Base-by-base conservation (phyloP, 1,140 invertebrate species). In the Drosophila subobscura region DNA sequence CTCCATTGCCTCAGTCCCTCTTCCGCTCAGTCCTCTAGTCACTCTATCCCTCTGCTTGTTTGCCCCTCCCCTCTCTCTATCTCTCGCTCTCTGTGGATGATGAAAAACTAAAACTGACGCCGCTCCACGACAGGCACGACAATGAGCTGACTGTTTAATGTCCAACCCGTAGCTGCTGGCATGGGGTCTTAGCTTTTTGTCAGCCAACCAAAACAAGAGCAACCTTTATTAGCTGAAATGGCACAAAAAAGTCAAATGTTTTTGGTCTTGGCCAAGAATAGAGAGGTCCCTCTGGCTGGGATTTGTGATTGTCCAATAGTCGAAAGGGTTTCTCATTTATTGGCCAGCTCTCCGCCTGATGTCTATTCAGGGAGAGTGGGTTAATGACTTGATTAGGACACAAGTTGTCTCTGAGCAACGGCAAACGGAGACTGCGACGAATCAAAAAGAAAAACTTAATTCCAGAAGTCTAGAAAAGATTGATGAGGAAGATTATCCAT, bases 141-240 rank as follows among this genome's bases (percentile, higher is more conserved):
- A 85, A 85, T 86, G 81, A 81, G 81, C 81, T 70, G 77, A 77
- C 81, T 86, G 77, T 86, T 81, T 85, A 86, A 85, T 85, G 70
- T 86, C 50, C 59, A 40, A 77, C 49, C 52, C 45, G 27, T n/a
- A 47, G 16, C 40, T 42, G 49, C 27, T 27, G 27, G 45, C 22
- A 25, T 54, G 51, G 12, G 20, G 25, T 29, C 23, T 23, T 6
- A 46, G 37, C 51, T 61, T 60, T 50, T 72, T 61, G 68, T 40
- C 71, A 27, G 40, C 53, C 20, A 12, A 0, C 8, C 44, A 10
- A 80, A 81, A 81, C 72, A 84, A 86, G 80, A 81, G 77, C 73
- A 77, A 81, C 65, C 81, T 86, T 86, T 81, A 86, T 86, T 86
- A 80, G 81, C 81, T 77, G 73, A 57, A 68, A 70, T 45, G 16